Base-by-base conservation (phyloP, 1,140 invertebrate species). In the Caenorhabditis tropicalis region DNA sequence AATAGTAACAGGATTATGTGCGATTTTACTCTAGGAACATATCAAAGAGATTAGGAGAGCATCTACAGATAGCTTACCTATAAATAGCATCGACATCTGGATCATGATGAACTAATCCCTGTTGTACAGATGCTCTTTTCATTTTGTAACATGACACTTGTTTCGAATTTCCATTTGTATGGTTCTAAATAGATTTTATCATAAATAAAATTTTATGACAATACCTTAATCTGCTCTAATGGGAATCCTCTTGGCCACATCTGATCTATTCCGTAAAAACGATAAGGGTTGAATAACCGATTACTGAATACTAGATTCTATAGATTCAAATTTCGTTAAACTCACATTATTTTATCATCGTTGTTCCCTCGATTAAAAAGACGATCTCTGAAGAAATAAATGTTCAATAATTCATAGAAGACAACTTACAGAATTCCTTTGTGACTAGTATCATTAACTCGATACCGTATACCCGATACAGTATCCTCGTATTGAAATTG, bases 31-130 rank as follows among this genome's bases (percentile, higher is more conserved):
- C n/a, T n/a, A n/a, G n/a, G n/a, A n/a, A n/a, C n/a, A n/a, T n/a
- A n/a, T n/a, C n/a, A 43, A 43, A 12, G 5, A 43, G 12, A 6
- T 43, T 43, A 6, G 5, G 39, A 6, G 5, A 5, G 12, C 39
- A 43, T 6, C 12, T 43, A 43, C 12, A 5, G 5, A 1, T 46
- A 51, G 19, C 0, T 15, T 90, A 86, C 60, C 91, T 53, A 84
- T 87, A 90, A 79, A 91, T 88, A 15, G 91, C 91, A 85, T 91
- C 91, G 19, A 91, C 88, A 83, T 91, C 91, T 24, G 91, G 91
- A 81, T 91, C 91, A 5, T 90, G 89, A 79, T 91, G 87, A 15
- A 91, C 91, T 2, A 53, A n/a, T 9, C 91, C 89, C 81, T 91
- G 91, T 82, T 91, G 90, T 43, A 91, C 89, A 10, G 86, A 29